Percentiles rank a stretch among this genome's conserved stretches.
These are phyloP conservation scores for Leucophenga maculata DNA, from an alignment of 2,888 invertebrate species.

Conservation along the genomic window DNA sequence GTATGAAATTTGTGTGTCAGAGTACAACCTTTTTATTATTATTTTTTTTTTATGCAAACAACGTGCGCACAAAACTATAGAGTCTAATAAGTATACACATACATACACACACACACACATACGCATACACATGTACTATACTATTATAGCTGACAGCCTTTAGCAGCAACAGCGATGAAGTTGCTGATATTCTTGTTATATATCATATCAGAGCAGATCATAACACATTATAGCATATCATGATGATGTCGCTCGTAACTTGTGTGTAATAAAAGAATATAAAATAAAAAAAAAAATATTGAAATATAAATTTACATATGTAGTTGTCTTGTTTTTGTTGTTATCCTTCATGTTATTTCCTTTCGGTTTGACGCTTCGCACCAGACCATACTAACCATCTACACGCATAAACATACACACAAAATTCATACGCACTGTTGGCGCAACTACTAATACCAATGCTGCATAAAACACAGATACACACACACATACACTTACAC, in stretches of 20 bases:
- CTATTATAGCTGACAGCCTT: neutral
- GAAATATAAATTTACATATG: constrained; percentile 53
- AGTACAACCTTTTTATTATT: constrained; percentile 16
- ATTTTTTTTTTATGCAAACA: constrained; percentile 14
- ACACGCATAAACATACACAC: neutral
- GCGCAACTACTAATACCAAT: neutral
- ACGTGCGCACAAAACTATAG: constrained; percentile 26
- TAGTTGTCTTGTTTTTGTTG: constrained; percentile 26
- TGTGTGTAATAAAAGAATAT: constrained; percentile 49
- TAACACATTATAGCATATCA: constrained; percentile 58
- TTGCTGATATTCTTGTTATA: constrained; percentile 28
- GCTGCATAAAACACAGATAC: neutral
- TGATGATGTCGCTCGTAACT: constrained; percentile 47
- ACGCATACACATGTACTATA: neutral
- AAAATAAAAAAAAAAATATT: constrained; percentile 43
- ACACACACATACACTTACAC: neutral
- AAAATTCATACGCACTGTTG: neutral
- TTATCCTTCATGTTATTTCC: neutral
- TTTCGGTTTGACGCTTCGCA: neutral
- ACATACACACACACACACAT: constrained; percentile 1
- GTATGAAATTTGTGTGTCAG: neutral
- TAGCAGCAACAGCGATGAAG: neutral
- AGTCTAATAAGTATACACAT: constrained; percentile 21
- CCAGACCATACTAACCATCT: neutral
- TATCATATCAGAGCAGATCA: constrained; percentile 57